Percentiles rank a stretch among this genome's conserved stretches.
Conservation (phyloP, 1,140 invertebrate species). For the Gryllus bimaculatus region DNA sequence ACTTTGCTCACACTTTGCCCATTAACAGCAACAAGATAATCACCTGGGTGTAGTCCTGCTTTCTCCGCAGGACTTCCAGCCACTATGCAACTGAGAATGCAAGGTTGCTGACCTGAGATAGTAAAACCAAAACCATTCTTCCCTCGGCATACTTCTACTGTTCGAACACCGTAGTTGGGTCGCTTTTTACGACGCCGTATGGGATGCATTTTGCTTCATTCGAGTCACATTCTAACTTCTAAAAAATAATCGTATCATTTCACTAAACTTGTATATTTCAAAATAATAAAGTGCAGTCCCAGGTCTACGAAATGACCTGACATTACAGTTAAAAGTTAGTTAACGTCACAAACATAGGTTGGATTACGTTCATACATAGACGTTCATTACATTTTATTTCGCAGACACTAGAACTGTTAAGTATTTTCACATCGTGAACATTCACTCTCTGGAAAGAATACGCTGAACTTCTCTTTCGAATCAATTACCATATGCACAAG, state of each 20-base stretch:
- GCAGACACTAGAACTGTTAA: not conserved
- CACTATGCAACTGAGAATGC: conserved; percentile 80
- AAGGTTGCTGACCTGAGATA: conserved; percentile 86
- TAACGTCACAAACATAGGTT: not conserved
- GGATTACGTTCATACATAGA: not conserved
- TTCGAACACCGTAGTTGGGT: conserved; percentile 68
- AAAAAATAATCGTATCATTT: not conserved
- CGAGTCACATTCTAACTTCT: not conserved
- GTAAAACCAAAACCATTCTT: conserved; percentile 84
- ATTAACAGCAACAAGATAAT: conserved; percentile 86
- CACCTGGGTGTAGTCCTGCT: conserved; percentile 79
- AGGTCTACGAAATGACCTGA: not conserved
- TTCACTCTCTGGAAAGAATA: not conserved
- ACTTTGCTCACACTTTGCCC: conserved; percentile 78
- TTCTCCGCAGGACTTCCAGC: conserved; percentile 71
- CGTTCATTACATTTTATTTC: not conserved
- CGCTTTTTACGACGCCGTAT: conserved; percentile 68
- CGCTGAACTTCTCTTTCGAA: not conserved
- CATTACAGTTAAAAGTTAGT: not conserved
- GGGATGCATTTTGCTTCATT: conserved; percentile 45
- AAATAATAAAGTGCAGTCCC: not conserved
- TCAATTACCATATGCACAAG: not conserved
- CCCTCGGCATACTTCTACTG: conserved; percentile 75
- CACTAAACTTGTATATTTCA: not conserved
- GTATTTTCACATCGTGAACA: not conserved